These are phyloP conservation scores for Rhagium mordax DNA, from an alignment of 2,888 invertebrate genomes.

Conservation along the genomic window DNA sequence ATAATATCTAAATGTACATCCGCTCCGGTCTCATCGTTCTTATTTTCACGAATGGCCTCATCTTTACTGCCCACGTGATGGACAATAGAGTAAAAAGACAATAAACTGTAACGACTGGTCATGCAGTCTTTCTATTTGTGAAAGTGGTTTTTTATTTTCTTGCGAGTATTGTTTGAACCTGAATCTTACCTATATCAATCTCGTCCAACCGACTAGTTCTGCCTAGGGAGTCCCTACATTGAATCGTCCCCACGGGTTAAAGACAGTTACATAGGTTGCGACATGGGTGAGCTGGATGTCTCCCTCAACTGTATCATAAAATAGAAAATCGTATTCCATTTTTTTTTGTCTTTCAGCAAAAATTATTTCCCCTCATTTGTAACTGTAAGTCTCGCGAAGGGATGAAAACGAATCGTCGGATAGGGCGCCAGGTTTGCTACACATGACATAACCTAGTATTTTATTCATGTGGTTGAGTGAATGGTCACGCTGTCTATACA, in stretches of 20 bases:
- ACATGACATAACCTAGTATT: not conserved
- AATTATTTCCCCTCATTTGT: constrained; percentile 9
- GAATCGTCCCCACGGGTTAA: constrained; percentile 24
- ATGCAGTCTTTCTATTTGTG: constrained; percentile 33
- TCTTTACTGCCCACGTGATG: not conserved
- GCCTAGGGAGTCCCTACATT: constrained; percentile 25
- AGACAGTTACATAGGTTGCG: constrained; percentile 26
- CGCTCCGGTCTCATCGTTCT: not conserved
- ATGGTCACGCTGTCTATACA: too few species aligned
- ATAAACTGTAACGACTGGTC: constrained; percentile 31
- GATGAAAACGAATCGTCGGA: not conserved
- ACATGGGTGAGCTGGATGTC: constrained; percentile 23
- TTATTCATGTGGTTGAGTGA: not conserved
- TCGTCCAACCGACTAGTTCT: constrained; percentile 22
- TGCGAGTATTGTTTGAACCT: constrained; percentile 22
- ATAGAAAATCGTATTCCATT: constrained; percentile 16
- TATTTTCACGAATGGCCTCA: not conserved
- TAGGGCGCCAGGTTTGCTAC: not conserved
- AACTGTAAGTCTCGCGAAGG: not conserved
- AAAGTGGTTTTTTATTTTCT: constrained; percentile 28
- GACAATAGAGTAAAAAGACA: constrained; percentile 2
- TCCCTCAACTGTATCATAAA: constrained; percentile 21
- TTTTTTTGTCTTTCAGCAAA: constrained; percentile 13
- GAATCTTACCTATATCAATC: constrained; percentile 32
- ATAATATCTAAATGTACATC: not conserved